These are phyloP conservation scores for Hyalella azteca DNA, from an alignment of 2,888 invertebrate genomes.

Conservation along the genomic window DNA sequence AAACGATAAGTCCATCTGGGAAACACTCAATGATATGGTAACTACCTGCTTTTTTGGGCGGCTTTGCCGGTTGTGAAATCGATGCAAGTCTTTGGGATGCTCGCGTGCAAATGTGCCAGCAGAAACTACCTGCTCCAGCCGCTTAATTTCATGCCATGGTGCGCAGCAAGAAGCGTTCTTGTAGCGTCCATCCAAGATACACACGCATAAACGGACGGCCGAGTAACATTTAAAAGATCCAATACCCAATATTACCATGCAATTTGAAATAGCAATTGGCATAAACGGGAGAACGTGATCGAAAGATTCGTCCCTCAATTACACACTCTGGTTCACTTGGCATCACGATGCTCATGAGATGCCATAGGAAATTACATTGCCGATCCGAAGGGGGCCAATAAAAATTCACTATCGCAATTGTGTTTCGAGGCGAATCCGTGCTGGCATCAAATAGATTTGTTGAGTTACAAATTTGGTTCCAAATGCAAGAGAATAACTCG, in stretches of 20 bases:
- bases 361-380: background rate
- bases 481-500: slow-evolving; percentile 7
- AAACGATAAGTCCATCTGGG: slow-evolving; percentile 6
- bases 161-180: slow-evolving; percentile 24
- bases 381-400: background rate
- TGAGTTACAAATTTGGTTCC: background rate
- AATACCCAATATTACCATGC: slow-evolving; percentile 30
- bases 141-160: slow-evolving; percentile 25
- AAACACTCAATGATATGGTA: slow-evolving; percentile 17
- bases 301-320: slow-evolving; percentile 25
- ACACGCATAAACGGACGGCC: slow-evolving; percentile 27
- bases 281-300: slow-evolving; percentile 37
- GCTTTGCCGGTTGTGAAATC: too few species aligned
- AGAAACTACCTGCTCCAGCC: background rate
- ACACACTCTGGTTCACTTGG: slow-evolving; percentile 36
- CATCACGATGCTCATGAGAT: slow-evolving; percentile 26
- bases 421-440: background rate
- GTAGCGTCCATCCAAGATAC: slow-evolving; percentile 18
- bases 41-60: too few species aligned
- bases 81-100: slow-evolving; percentile 5
- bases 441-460: background rate
- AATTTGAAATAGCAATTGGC: slow-evolving; percentile 37
- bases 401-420: too few species aligned
- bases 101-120: slow-evolving; percentile 25
- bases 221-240: slow-evolving; percentile 34